Conservation (phyloP, 2,797 vertebrate species). For the Sebastiscus albofasciatus region DNA sequence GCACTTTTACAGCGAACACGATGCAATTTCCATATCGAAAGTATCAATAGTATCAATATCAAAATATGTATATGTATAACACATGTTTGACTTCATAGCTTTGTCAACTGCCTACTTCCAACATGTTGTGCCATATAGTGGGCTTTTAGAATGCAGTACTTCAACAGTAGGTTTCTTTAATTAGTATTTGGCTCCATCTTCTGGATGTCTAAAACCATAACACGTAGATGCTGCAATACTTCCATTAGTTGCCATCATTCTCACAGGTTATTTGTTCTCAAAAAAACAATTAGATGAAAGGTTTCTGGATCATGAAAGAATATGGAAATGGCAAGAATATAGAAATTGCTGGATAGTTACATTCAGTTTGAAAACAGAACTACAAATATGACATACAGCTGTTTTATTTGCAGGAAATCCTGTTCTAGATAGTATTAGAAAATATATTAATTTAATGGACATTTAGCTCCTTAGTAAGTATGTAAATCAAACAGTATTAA, state of each 20-base stretch:
- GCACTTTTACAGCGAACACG: neutral
- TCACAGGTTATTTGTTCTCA: neutral
- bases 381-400: neutral
- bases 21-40: neutral
- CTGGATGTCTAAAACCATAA: slow-evolving; percentile 30
- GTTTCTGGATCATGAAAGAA: neutral
- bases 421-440: accelerated
- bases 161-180: neutral
- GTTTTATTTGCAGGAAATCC: neutral
- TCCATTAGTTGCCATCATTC: neutral
- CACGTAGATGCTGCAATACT: neutral
- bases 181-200: slow-evolving; percentile 72
- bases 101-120: neutral
- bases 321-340: neutral
- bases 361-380: neutral
- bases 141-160: accelerated
- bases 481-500: neutral
- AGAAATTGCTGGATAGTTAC: neutral
- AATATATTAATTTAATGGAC: neutral
- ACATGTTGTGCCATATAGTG: neutral
- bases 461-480: accelerated
- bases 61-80: neutral
- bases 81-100: neutral
- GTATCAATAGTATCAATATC: neutral
- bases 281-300: neutral